Conservation (phyloP, 2,888 invertebrate species). For the Anoplius nigerrimus region DNA sequence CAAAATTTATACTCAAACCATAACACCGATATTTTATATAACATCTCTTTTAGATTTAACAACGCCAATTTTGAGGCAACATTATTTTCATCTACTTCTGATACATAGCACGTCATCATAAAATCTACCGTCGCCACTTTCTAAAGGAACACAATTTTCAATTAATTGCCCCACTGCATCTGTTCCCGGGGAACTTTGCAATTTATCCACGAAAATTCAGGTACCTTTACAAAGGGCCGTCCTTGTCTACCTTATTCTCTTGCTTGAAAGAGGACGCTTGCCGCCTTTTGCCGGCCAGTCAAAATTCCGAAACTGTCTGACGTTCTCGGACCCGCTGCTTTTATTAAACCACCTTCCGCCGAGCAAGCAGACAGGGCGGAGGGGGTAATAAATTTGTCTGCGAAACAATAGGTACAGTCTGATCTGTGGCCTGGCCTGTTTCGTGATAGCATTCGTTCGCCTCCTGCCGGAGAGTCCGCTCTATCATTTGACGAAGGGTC, state of each 20-base stretch:
- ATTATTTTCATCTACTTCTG: too few relatives aligned
- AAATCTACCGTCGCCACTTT: too few relatives aligned
- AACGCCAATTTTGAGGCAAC: too few relatives aligned
- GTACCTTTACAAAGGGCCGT: too few relatives aligned
- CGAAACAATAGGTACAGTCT: conserved; percentile 55
- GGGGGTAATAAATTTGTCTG: conserved; percentile 10
- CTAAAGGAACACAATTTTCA: too few relatives aligned
- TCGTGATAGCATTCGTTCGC: conserved; percentile 50
- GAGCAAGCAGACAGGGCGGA: neutral
- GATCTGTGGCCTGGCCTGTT: conserved; percentile 58
- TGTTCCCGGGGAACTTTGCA: too few relatives aligned
- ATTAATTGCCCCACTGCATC: too few relatives aligned
- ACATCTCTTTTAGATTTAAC: too few relatives aligned
- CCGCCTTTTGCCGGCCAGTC: neutral
- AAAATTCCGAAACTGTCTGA: neutral
- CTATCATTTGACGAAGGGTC: conserved; percentile 51
- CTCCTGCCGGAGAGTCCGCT: conserved; percentile 64
- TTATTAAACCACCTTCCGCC: neutral
- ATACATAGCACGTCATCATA: too few relatives aligned
- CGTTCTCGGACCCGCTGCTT: neutral
- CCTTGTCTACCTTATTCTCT: neutral
- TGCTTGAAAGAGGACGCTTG: neutral
- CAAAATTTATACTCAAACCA: too few relatives aligned
- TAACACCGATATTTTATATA: too few relatives aligned
- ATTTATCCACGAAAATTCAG: too few relatives aligned